Evolutionary conservation across 23 tunicate genomes (phyloP), one percentile per base, ranked within the genome.

Genomic region (Botrylloides violaceus): DNA sequence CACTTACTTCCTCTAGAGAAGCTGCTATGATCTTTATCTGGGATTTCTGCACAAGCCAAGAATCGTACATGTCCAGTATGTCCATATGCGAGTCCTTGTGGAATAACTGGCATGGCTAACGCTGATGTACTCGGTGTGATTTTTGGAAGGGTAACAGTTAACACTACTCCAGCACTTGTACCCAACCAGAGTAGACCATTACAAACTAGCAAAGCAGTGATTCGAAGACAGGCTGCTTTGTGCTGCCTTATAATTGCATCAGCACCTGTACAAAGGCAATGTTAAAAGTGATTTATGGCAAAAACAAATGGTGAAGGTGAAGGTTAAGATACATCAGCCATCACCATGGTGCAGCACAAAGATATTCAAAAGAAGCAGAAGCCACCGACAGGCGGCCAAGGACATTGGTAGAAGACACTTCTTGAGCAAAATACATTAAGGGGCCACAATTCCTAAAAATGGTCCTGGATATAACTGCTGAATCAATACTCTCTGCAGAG

Each of bases 31-130:
- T 80, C 89, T 62, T 78, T 78, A 31, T 83, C 86, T 1, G 62
- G 29, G 26, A 70, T 49, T 23, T 90, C 85, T 0, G 79, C 88
- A 9, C 89, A 47, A 32, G 88, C 81, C 0, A 90, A 76, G 63
- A 90, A 90, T 29, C 97, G 72, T 23, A 83, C 97, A 63, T 90
- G 97, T 31, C 97, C 97, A 2, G 97, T 90, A 70, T 90, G 97
- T 22, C 97, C 97, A 66, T 83, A 90, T 21, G 90, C n/a, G 3
- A 90, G 81, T 0, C 97, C 97, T 57, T 83, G 97, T 34, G 97
- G 97, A 15, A 84, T 73, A 61, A 90, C 38, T 19, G 85, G 78
- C 22, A 75, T 37, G 26, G 97, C 73, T 9, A 90, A 56, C 25
- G 84, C 36, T 19, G 87, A 56, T 18, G 85, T 83, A 22, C 59